Evolutionary conservation across 2,113 vertebrate genomes (phyloP), one percentile per base, ranked within the genome.

Genomic region (Glareola pratincola): DNA sequence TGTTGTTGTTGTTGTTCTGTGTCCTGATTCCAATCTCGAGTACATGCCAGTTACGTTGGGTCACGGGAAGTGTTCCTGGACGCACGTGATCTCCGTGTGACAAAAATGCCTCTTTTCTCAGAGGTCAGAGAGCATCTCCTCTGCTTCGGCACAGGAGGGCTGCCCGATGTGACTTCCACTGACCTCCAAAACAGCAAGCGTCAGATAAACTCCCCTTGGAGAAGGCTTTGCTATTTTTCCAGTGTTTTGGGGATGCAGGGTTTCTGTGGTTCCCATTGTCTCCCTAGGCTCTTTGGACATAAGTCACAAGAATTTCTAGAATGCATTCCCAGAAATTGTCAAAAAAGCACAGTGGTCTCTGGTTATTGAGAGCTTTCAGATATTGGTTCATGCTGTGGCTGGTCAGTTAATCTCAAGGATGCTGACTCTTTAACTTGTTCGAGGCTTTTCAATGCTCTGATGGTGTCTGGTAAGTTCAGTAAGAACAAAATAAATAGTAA

Each of bases 21-120:
- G 80, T 96, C 86, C 76, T 56, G 71, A 85, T 96, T 97, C 45
- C 88, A 71, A 8, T 91, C 76, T 93, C 3, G 23, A 79, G 63
- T 57, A 63, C 62, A 5, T 66, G 83, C 90, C 69, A 50, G 39
- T 60, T 67, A 37, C 2, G 4, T 78, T 81, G 90, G 77, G 74
- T 95, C 79, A 75, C 2, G 10, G 64, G n/a, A 86, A 69, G 24
- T 16, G 59, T 92, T 92, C 57, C 78, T 66, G 39, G 47, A 54
- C 0, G 2, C 63, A 23, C 9, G 0, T 59, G 76, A 66, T 51
- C 74, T 86, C 36, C 11, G 2, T 50, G 37, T 79, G 90, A 75
- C 57, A 91, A 84, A 90, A 85, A 72, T 19, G 17, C 7, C 39
- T 78, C 57, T 74, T 54, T 95, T 81, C 51, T 43, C 32, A 56